phyloP scores from a whole-genome alignment of 2,113 vertebrate genomes.

The Lamprologus speciosus region DNA sequence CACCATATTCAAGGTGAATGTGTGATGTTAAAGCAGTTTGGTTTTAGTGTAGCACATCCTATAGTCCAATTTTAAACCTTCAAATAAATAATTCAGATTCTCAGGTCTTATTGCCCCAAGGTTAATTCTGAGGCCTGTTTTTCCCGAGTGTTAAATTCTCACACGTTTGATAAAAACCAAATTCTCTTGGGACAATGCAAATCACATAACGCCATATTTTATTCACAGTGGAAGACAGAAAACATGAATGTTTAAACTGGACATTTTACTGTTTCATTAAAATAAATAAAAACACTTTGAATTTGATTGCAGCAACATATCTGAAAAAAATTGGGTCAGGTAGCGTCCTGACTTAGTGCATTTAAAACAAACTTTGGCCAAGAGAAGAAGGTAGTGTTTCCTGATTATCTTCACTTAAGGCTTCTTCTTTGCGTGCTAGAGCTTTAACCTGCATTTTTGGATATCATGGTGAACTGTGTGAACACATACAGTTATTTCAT shows the following conservation, averaged over 20 bases:
- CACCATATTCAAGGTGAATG: not conserved
- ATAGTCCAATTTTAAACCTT: not conserved
- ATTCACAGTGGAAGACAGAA: not conserved
- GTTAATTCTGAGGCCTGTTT: not conserved
- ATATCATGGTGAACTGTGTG: fast-evolving
- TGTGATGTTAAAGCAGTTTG: not conserved
- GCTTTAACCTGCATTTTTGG: not conserved
- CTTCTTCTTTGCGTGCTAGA: not conserved
- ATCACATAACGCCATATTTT: fast-evolving
- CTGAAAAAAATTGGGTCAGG: not conserved
- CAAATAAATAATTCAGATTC: not conserved
- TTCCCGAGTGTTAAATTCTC: not conserved
- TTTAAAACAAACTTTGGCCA: fast-evolving
- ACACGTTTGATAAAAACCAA: fast-evolving
- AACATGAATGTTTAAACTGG: not conserved
- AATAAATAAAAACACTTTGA: not conserved
- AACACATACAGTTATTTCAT: not conserved
- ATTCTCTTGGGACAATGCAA: not conserved
- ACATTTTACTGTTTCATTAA: not conserved
- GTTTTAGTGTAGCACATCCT: not conserved
- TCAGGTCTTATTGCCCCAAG: not conserved
- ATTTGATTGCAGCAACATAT: not conserved
- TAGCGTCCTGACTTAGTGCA: not conserved
- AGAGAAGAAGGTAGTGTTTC: not conserved
- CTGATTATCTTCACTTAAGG: not conserved